Percentiles rank a stretch among this genome's conserved stretches.
These are phyloP conservation scores for Oncorhynchus tshawytscha DNA, from an alignment of 2,113 vertebrate species.

Conservation along the genomic window DNA sequence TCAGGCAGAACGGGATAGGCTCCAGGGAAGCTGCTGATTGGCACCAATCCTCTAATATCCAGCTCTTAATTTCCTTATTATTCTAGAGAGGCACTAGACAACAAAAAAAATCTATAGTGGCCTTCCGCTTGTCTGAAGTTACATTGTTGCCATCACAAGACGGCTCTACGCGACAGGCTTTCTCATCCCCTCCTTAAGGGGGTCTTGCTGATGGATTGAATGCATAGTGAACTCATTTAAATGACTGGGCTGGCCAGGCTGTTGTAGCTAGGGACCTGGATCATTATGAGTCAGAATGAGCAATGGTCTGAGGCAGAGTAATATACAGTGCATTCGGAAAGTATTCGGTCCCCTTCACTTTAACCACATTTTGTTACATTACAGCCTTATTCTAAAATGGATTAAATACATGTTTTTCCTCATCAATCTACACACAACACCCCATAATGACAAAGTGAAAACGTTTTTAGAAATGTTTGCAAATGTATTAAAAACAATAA, in stretches of 20 bases:
- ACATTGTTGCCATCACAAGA: slow-evolving; percentile 27
- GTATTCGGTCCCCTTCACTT: too few species aligned
- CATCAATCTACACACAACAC: too few species aligned
- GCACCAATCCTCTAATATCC: slow-evolving; percentile 70
- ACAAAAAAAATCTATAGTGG: slow-evolving; percentile 67
- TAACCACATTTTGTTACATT: too few species aligned
- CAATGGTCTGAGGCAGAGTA: not conserved
- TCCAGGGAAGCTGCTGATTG: slow-evolving; percentile 63
- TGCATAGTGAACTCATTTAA: slow-evolving; percentile 27
- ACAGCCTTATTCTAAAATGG: too few species aligned
- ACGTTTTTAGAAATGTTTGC: too few species aligned
- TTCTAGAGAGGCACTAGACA: slow-evolving; percentile 61
- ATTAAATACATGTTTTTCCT: too few species aligned
- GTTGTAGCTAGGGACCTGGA: not conserved
- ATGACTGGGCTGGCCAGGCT: not conserved
- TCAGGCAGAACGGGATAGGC: slow-evolving; percentile 65
- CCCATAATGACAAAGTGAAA: too few species aligned
- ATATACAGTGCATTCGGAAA: too few species aligned
- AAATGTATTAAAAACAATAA: too few species aligned
- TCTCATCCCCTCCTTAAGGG: slow-evolving; percentile 28
- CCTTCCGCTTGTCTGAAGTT: slow-evolving; percentile 52
- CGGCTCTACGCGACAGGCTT: slow-evolving; percentile 31
- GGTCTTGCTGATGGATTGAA: slow-evolving; percentile 7
- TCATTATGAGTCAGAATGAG: not conserved
- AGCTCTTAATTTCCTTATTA: slow-evolving; percentile 71